Conservation (phyloP, 2,113 vertebrate species). For the Leptobrachium leishanense region DNA sequence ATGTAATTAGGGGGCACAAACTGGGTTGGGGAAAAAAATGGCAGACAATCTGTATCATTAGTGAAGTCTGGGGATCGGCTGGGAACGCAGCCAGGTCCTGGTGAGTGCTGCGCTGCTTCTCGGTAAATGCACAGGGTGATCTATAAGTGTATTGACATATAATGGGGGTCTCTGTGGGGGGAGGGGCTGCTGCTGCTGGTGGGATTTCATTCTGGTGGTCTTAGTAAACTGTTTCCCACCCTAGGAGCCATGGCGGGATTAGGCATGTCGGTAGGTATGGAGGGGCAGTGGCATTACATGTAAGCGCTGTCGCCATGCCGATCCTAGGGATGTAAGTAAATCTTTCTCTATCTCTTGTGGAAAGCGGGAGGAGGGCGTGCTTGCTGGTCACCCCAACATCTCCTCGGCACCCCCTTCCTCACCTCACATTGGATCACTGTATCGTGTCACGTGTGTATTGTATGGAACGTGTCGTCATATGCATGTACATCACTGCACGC, state of each 20-base stretch:
- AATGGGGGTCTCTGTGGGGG: background rate
- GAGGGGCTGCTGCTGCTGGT: background rate
- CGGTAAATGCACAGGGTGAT: too few species aligned
- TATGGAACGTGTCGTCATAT: slow-evolving; percentile 18
- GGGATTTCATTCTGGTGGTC: slow-evolving; percentile 14
- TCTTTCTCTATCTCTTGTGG: slow-evolving; percentile 31
- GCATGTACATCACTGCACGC: slow-evolving; percentile 37
- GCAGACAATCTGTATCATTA: too few species aligned
- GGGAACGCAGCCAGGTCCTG: too few species aligned
- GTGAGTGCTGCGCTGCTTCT: too few species aligned
- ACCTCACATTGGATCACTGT: background rate
- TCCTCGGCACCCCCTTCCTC: background rate
- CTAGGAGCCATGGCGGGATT: slow-evolving; percentile 54
- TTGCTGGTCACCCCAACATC: slow-evolving; percentile 21
- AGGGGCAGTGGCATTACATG: slow-evolving; percentile 60
- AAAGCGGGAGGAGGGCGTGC: slow-evolving; percentile 1
- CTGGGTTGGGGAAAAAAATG: too few species aligned
- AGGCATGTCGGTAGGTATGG: slow-evolving; percentile 58
- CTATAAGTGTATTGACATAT: too few species aligned
- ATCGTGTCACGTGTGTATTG: background rate
- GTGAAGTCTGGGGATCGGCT: too few species aligned
- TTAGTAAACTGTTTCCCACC: slow-evolving; percentile 36
- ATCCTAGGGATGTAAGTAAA: slow-evolving; percentile 54
- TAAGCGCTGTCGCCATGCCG: slow-evolving; percentile 29
- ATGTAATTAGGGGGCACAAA: too few species aligned